These are phyloP conservation scores for Aricia artaxerxes DNA, from an alignment of 2,888 invertebrate genomes.

Conservation along the genomic window DNA sequence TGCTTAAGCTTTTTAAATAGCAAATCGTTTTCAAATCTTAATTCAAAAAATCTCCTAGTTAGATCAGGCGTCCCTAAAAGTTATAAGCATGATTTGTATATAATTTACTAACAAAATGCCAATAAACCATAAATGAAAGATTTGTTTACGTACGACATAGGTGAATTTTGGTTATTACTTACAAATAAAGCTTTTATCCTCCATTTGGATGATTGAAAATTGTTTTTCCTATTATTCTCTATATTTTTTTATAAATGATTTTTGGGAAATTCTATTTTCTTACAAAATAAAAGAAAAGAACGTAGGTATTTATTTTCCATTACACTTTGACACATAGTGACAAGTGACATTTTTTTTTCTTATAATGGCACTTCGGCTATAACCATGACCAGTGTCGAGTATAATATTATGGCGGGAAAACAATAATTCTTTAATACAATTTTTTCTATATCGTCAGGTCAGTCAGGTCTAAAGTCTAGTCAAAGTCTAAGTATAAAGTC, in stretches of 20 bases:
- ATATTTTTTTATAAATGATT: background rate
- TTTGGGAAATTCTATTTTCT: background rate
- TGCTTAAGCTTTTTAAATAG: slow-evolving; percentile 72
- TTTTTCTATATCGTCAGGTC: no score
- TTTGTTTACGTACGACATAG: background rate
- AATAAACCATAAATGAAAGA: background rate
- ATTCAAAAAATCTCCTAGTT: slow-evolving; percentile 61
- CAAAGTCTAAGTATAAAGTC: no score
- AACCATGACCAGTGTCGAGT: no score
- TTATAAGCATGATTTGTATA: slow-evolving; percentile 1
- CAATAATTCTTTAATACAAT: no score
- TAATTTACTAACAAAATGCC: background rate
- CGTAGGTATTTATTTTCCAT: background rate
- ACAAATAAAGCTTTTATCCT: slow-evolving; percentile 64
- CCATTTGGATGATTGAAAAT: slow-evolving; percentile 48
- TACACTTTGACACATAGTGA: no score
- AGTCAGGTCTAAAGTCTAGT: no score
- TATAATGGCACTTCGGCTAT: no score
- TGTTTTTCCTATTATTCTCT: background rate
- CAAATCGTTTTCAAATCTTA: slow-evolving; percentile 69
- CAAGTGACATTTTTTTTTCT: no score
- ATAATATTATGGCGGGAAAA: no score
- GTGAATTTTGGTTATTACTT: slow-evolving; percentile 43
- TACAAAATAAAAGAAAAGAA: background rate
- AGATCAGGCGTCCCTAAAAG: slow-evolving; percentile 67